Evolutionary conservation across 2,113 vertebrate species (phyloP).

Genomic region (Xiphophorus couchianus): DNA sequence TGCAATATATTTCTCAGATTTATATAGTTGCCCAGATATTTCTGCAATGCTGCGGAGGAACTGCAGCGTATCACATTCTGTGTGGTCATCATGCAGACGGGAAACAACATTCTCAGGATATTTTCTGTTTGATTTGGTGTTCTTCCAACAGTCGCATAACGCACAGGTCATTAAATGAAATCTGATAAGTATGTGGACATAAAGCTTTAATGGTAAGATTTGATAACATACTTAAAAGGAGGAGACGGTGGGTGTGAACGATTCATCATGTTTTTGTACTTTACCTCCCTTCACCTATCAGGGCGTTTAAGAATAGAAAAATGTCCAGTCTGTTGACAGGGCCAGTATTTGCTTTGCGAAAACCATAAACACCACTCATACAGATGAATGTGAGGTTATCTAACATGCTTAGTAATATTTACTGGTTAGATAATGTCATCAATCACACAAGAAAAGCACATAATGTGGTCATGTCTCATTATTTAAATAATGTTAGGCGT

Average conservation of each 20-base stretch:
- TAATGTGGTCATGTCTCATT: not conserved
- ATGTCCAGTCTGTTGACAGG: not conserved
- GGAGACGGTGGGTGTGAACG: not conserved
- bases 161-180: not conserved
- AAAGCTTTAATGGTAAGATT: not conserved
- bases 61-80: slow-evolving; percentile 65
- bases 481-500: not conserved
- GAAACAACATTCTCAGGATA: slow-evolving; percentile 38
- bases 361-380: not conserved
- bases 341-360: slow-evolving; percentile 5
- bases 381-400: not conserved
- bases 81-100: slow-evolving; percentile 41
- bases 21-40: not conserved
- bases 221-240: not conserved
- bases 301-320: slow-evolving; percentile 3
- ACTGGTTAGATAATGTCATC: not conserved
- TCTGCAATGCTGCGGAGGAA: slow-evolving; percentile 5
- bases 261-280: not conserved
- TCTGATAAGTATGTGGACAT: not conserved
- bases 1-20: not conserved
- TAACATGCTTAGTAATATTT: not conserved
- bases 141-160: not conserved
- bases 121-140: slow-evolving; percentile 2
- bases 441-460: not conserved
- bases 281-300: not conserved